Conservation (phyloP, 2,888 invertebrate species). For the Yponomeuta plumbellus region DNA sequence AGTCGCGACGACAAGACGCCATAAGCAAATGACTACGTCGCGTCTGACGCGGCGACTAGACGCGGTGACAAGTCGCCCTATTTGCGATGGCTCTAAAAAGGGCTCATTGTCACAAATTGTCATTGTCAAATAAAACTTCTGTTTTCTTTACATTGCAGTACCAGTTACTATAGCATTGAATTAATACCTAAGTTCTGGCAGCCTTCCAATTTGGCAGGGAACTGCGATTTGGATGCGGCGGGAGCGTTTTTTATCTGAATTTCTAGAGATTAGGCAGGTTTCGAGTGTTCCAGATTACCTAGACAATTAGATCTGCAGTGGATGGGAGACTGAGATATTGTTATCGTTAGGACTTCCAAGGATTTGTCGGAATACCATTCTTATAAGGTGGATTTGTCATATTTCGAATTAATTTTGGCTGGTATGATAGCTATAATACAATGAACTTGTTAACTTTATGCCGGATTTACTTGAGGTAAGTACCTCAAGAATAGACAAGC, state of each 20-base stretch:
- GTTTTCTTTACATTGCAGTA: not conserved
- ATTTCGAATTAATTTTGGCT: too few species aligned
- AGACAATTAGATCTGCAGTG: not conserved
- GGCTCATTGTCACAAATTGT: too few species aligned
- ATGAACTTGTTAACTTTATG: too few species aligned
- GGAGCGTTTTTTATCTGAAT: conserved; percentile 34
- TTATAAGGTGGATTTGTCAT: too few species aligned
- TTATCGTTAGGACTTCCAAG: not conserved
- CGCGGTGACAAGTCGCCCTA: too few species aligned
- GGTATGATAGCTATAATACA: too few species aligned
- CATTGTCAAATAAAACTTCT: not conserved
- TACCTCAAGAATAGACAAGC: too few species aligned
- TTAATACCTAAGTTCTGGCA: conserved; percentile 35
- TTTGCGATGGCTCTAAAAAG: too few species aligned
- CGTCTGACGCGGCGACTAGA: too few species aligned
- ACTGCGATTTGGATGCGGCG: conserved; percentile 44
- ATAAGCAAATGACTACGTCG: too few species aligned
- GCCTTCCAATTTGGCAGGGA: conserved; percentile 50
- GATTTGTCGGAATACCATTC: not conserved
- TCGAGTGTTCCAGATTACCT: not conserved
- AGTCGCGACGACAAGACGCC: too few species aligned
- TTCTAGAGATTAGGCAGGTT: not conserved
- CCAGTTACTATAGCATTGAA: conserved; percentile 6
- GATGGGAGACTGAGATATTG: not conserved
- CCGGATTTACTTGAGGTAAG: too few species aligned